Percentiles rank a stretch among this genome's conserved stretches.
These are phyloP conservation scores for Tangara arthus DNA, from an alignment of 2,797 vertebrate genomes.

Conservation along the genomic window DNA sequence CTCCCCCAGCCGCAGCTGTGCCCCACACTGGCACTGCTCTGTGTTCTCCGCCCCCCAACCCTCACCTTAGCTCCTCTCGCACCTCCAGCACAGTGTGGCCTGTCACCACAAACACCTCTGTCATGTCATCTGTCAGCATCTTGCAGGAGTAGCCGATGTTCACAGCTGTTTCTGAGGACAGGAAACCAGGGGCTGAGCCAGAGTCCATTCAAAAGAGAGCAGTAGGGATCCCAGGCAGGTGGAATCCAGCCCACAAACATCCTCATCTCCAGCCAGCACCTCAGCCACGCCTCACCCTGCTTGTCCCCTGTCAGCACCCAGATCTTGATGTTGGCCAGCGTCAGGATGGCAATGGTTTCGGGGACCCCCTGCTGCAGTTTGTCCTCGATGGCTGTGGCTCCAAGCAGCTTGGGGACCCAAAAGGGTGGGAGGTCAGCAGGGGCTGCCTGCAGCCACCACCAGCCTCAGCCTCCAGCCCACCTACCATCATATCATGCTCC, in stretches of 20 bases:
- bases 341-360: constrained; percentile 90
- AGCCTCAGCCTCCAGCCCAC: not conserved
- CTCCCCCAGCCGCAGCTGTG: accelerated
- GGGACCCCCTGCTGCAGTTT: constrained; percentile 93
- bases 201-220: not conserved
- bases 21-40: not conserved
- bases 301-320: constrained; percentile 97
- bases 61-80: constrained; percentile 87
- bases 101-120: constrained; percentile 87
- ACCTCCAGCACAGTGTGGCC: constrained; percentile 91
- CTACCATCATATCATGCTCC: constrained; percentile 90
- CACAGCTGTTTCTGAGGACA: constrained; percentile 85
- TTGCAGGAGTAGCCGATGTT: constrained; percentile 96
- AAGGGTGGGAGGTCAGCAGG: accelerated
- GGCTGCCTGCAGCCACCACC: no score
- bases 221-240: not conserved
- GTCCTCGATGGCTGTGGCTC: constrained; percentile 94
- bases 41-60: accelerated
- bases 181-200: not conserved
- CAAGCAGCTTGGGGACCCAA: constrained; percentile 80
- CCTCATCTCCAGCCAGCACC: not conserved
- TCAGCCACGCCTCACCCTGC: constrained; percentile 78
- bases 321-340: constrained; percentile 93
- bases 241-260: not conserved
- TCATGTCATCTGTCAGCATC: constrained; percentile 93